These are phyloP conservation scores for Lonchura striata DNA, from an alignment of 2,113 vertebrate species.

Conservation along the genomic window DNA sequence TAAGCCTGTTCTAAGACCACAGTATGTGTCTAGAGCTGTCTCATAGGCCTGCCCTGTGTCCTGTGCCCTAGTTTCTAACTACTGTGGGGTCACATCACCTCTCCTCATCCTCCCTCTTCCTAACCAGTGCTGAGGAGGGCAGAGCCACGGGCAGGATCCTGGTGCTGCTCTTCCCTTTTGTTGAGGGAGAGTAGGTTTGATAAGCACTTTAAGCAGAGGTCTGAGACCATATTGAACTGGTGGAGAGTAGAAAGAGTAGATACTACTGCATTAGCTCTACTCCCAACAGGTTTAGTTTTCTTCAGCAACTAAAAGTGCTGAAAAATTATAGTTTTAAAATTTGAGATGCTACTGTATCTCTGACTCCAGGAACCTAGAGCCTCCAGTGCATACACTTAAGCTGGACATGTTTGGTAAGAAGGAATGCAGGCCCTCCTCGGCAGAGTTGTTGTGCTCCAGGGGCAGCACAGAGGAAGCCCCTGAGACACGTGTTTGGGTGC, in stretches of 20 bases:
- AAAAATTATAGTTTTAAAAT: neutral
- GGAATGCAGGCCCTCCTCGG: neutral
- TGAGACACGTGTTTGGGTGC: rapidly evolving
- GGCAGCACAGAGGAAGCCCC: neutral
- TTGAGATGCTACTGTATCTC: neutral
- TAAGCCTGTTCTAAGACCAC: neutral
- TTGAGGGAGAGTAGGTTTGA: neutral
- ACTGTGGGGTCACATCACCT: neutral
- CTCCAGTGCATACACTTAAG: neutral
- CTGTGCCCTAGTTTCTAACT: neutral
- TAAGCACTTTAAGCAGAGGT: neutral
- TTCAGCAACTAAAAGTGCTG: neutral
- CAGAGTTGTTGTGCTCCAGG: neutral
- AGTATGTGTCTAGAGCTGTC: neutral
- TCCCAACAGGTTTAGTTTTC: neutral
- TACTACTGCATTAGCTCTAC: neutral
- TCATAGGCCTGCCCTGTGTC: neutral
- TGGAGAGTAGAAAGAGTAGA: neutral
- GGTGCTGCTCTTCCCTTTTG: neutral
- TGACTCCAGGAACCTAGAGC: neutral
- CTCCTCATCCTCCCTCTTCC: neutral
- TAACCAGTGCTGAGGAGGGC: neutral
- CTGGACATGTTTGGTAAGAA: neutral
- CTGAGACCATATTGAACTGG: neutral
- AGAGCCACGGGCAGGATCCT: neutral